Evolutionary conservation across 2,797 vertebrate genomes (phyloP), one percentile per base, ranked within the genome.

Genomic region (Microhierax caerulescens): DNA sequence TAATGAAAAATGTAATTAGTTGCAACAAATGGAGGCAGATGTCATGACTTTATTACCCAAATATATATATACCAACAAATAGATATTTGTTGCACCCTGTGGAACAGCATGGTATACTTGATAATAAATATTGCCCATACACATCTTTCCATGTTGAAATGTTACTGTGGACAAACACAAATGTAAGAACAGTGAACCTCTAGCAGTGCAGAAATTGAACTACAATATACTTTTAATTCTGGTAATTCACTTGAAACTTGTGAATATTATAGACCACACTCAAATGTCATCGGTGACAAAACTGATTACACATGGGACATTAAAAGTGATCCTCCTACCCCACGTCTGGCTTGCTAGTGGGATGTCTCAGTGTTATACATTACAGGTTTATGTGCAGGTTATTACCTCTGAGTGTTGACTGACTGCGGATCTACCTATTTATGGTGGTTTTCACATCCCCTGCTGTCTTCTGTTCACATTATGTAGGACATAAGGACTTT

Each of bases 361-460:
- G 16, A 16, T 54, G 41, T 23, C 28, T 85, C 50, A 39, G 30
- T 27, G 28, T 39, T 68, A 45, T 34, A 65, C 47, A 6, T 37
- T 27, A 21, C 3, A 61, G 21, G 13, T 79, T 3, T 13, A 20
- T 1, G 0, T 21, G 10, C 28, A 78, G 78, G 16, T 21, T 34
- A 25, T 10, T 64, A 15, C 19, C 45, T n/a, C 51, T 22, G 19
- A 53, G 23, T 34, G 21, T 21, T 53, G 47, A 48, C 19, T 57
- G 54, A 11, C 15, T 74, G 20, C 23, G 63, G 30, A 64, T 64
- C 10, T 51, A 56, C 11, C 22, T 63, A 19, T 56, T 85, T 67
- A 18, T 45, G 23, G 50, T 25, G 3, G 1, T 53, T 80, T 80
- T 60, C 25, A 76, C 36, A 77, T 36, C 5, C 10, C 7, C 17